These are phyloP conservation scores for Tinamus major DNA, from an alignment of 2,797 vertebrate genomes.

Conservation along the genomic window DNA sequence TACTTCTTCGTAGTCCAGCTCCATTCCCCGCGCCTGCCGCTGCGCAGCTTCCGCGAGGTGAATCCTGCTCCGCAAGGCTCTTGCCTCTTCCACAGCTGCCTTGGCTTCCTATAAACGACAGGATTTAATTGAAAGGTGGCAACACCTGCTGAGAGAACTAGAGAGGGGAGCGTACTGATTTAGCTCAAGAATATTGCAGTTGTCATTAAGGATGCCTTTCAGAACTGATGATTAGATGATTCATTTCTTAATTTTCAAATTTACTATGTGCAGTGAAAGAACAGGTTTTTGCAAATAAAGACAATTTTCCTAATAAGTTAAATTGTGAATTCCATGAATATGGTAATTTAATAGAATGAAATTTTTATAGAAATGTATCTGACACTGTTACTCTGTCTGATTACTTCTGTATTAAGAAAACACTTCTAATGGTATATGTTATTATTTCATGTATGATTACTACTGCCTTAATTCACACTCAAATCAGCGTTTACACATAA, in stretches of 20 bases:
- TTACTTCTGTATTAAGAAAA: background rate
- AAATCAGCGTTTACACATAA: background rate
- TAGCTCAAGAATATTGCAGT: background rate
- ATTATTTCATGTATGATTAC: background rate
- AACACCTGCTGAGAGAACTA: background rate
- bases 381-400: background rate
- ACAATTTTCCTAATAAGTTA: background rate
- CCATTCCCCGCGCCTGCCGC: conserved; percentile 89
- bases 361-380: background rate
- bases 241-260: background rate
- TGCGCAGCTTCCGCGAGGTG: conserved; percentile 91
- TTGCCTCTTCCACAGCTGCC: conserved; percentile 85
- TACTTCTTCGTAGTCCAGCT: conserved; percentile 96
- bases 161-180: background rate
- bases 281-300: background rate
- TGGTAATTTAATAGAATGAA: background rate
- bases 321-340: background rate
- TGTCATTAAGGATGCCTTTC: background rate
- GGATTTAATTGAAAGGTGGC: background rate
- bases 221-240: background rate
- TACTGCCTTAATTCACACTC: background rate
- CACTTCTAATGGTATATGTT: background rate
- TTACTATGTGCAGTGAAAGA: background rate
- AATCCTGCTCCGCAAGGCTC: conserved; percentile 83
- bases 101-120: conserved; percentile 84